Evolutionary conservation across 2,797 vertebrate species (phyloP).

Genomic region (Anisognathus igniventris): DNA sequence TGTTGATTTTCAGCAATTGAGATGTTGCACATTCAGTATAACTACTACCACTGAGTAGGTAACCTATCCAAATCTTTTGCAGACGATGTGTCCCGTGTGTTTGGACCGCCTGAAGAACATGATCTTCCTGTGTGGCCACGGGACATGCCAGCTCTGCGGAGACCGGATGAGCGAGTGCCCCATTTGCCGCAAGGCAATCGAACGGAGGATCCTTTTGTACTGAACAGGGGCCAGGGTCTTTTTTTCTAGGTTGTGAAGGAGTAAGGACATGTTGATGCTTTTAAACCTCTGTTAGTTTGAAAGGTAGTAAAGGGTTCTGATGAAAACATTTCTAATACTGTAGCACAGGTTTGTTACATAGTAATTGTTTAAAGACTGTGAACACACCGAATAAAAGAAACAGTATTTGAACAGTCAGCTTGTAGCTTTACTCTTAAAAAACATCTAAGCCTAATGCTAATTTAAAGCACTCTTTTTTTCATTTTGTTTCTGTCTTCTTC

Average conservation of each 20-base stretch:
- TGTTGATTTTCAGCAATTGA: not conserved
- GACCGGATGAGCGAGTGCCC: conserved; percentile 99
- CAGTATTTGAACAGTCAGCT: conserved; percentile 62
- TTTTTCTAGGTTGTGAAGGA: conserved; percentile 4
- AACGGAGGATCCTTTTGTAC: conserved; percentile 96
- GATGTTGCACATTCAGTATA: not conserved
- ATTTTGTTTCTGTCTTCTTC: not conserved
- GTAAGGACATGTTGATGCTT: not conserved
- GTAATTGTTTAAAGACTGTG: conserved; percentile 48
- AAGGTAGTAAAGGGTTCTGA: conserved; percentile 24
- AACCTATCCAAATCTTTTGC: conserved; percentile 44
- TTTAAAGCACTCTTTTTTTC: not conserved
- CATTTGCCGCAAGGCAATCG: conserved; percentile 98
- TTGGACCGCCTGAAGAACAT: conserved; percentile 99
- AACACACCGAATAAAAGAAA: conserved; percentile 37
- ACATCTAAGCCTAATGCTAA: conserved; percentile 34
- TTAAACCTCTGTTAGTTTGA: not conserved
- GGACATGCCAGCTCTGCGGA: conserved; percentile 96
- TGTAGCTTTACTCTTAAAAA: conserved; percentile 38
- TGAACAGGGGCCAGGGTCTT: conserved; percentile 65
- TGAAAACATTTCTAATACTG: conserved; percentile 60
- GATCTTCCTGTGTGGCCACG: conserved; percentile 99
- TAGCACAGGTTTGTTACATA: conserved; percentile 43
- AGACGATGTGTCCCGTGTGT: conserved; percentile 99
- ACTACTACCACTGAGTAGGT: not conserved